Evolutionary conservation across 2,797 vertebrate genomes (phyloP).

Genomic region (Microcaecilia unicolor): DNA sequence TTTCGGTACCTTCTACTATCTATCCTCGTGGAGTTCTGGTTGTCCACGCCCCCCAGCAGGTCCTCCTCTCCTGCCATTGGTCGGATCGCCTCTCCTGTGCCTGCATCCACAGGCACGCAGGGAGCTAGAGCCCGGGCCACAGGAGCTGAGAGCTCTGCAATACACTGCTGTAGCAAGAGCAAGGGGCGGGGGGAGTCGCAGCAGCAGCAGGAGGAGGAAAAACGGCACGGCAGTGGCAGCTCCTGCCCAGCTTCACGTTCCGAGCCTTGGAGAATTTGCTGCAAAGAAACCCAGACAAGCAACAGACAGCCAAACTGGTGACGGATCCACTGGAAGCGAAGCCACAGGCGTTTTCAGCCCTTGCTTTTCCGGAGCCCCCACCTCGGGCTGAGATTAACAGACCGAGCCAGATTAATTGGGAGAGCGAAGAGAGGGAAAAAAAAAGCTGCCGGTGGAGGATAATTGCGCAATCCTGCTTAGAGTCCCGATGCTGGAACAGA

Average conservation of each 20-base stretch:
- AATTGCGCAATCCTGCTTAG: conserved; percentile 35
- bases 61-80: not conserved
- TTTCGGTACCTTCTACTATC: too few species aligned
- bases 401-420: conserved; percentile 2
- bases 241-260: conserved; percentile 6
- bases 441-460: conserved; percentile 17
- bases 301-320: conserved; percentile 5
- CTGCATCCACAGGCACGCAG: too few species aligned
- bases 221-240: too few species aligned
- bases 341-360: too few species aligned
- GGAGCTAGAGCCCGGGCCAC: not conserved
- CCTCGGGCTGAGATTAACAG: not conserved
- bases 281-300: conserved; percentile 8
- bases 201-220: not conserved
- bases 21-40: not conserved
- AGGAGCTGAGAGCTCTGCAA: not conserved
- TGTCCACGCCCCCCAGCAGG: not conserved
- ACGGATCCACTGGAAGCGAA: conserved; percentile 2
- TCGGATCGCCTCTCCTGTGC: too few species aligned
- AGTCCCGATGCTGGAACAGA: conserved; percentile 23
- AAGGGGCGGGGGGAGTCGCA: not conserved
- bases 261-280: conserved; percentile 25
- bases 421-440: not conserved
- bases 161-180: not conserved
- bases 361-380: conserved; percentile 3